Evolutionary conservation across 2,888 invertebrate species (phyloP).

Genomic region (Xanthia togata): DNA sequence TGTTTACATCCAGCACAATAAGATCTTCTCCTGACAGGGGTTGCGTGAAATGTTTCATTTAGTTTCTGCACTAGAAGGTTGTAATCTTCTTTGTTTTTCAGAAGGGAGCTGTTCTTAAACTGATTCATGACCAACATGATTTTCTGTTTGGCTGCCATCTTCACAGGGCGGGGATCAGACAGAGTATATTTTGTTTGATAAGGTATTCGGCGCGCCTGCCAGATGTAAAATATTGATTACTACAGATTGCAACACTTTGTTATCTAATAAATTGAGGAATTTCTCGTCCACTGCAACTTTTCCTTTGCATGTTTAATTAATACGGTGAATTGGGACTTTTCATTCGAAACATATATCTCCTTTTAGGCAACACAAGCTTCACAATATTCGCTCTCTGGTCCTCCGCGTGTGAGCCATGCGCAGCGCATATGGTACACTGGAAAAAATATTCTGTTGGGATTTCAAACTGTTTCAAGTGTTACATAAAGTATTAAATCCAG

Average conservation of each 20-base stretch:
- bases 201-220: constrained; percentile 68
- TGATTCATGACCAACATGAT: constrained; percentile 74
- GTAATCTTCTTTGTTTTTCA: constrained; percentile 71
- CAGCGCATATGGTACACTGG: constrained; percentile 80
- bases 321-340: constrained; percentile 79
- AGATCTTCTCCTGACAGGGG: constrained; percentile 43
- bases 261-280: not conserved
- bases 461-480: constrained; percentile 43
- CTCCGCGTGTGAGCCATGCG: constrained; percentile 52
- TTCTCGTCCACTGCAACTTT: constrained; percentile 19
- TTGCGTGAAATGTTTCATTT: constrained; percentile 73
- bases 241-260: constrained; percentile 19
- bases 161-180: constrained; percentile 23
- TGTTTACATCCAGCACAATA: constrained; percentile 69
- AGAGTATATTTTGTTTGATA: constrained; percentile 30
- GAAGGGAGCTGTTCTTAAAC: constrained; percentile 69
- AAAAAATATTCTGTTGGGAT: constrained; percentile 70
- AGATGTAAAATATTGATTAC: constrained; percentile 64
- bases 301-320: constrained; percentile 56
- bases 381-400: constrained; percentile 67
- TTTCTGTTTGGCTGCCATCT: constrained; percentile 57
- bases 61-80: constrained; percentile 71
- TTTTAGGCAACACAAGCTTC: constrained; percentile 79
- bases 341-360: constrained; percentile 78
- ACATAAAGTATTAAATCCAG: not conserved